Evolutionary conservation across 2,888 invertebrate species (phyloP), one percentile per base, ranked within the genome.

Genomic region (Tortricodes alternella): DNA sequence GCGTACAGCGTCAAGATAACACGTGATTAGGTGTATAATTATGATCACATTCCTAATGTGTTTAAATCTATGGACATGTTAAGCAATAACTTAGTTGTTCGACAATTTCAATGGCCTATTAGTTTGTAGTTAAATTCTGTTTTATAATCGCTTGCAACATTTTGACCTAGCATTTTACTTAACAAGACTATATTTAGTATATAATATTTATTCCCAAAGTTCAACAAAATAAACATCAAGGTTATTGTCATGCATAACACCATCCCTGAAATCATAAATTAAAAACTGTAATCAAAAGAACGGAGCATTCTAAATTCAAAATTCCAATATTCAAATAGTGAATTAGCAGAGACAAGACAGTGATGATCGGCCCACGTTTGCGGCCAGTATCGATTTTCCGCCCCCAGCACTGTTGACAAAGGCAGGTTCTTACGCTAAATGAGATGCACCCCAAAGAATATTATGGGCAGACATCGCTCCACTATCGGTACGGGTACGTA

Each of bases 371-470:
- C 74, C 71, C 75, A 64, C 68, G 81, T 76, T 79, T 80, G 85
- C 74, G 85, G 84, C 76, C 73, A 81, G 71, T 89, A 89, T 90
- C 87, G 90, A 89, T 89, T 89, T 89, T 89, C 79, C 83, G 73
- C 83, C 89, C 89, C 88, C 83, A 83, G 83, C 78, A 83, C 84
- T 89, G 89, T 90, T 90, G 89, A 90, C 89, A 90, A 89, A 89
- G 90, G 88, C 87, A 84, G 85, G 89, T 89, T 89, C 90, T 89
- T 89, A 89, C 84, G 83, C 87, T 85, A 89, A 90, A 90, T 90
- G 89, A 90, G 90, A 90, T 90, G 89, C 89, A 90, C 89, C 89
- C 89, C 83, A 88, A 89, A 90, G 89, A 88, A 90, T 90, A 90
- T 90, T 90, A 90, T 87, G 89, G 89, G 84, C 89, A 88, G 89